A percentile compares a stretch with the other conserved stretches of the same genome.
These are phyloP conservation scores for Acanthococcus lagerstroemiae DNA, from an alignment of 2,888 invertebrate species.

Conservation along the genomic window DNA sequence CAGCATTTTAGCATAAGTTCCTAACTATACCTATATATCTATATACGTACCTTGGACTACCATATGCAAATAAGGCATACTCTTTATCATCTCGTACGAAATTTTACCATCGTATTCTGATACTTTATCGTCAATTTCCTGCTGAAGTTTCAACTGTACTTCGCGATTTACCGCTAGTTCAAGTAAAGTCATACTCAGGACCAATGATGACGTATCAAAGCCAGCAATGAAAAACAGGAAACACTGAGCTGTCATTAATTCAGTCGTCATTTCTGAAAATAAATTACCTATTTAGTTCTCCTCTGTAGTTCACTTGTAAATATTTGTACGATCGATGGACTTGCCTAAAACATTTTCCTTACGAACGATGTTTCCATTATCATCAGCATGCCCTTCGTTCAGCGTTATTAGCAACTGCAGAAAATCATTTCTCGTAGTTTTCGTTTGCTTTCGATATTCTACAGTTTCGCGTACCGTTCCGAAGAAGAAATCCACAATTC, in stretches of 20 bases:
- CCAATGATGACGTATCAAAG: constrained; percentile 53
- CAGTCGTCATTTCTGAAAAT: constrained; percentile 41
- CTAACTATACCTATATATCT: too few species aligned
- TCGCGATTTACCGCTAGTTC: constrained; percentile 47
- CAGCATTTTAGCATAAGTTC: too few species aligned
- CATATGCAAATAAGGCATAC: constrained; percentile 50
- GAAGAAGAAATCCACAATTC: constrained; percentile 37
- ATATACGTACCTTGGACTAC: constrained; percentile 47
- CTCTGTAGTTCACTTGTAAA: neutral
- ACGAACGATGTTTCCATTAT: neutral
- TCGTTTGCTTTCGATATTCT: constrained; percentile 36
- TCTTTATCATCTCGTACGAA: constrained; percentile 48
- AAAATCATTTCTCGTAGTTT: constrained; percentile 38
- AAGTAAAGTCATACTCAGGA: constrained; percentile 49
- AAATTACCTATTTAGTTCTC: neutral
- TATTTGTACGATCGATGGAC: too few species aligned
- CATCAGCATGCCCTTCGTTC: neutral
- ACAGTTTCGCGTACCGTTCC: constrained; percentile 38
- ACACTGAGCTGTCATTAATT: constrained; percentile 47
- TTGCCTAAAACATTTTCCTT: neutral
- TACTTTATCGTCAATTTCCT: constrained; percentile 45
- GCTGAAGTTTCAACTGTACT: constrained; percentile 45
- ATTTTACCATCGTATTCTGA: constrained; percentile 44
- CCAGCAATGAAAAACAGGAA: constrained; percentile 53
- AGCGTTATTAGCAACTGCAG: constrained; percentile 30